These are phyloP conservation scores for Sarcophaga rosellei DNA, from an alignment of 2,888 invertebrate species.

Conservation along the genomic window DNA sequence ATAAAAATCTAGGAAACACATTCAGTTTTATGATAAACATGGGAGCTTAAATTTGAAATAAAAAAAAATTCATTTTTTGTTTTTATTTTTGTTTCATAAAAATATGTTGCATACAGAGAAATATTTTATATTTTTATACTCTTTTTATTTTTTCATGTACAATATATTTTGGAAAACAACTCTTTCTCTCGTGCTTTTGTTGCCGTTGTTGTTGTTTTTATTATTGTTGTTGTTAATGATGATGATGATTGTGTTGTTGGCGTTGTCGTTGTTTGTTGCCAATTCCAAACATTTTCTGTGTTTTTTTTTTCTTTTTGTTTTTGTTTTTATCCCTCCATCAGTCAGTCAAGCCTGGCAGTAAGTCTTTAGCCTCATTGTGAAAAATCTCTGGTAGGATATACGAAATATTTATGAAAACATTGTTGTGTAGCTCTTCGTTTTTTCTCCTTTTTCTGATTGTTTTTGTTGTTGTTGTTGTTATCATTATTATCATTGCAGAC, in stretches of 20 bases:
- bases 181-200: slow-evolving; percentile 39
- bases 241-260: neutral
- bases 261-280: slow-evolving; percentile 27
- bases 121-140: slow-evolving; percentile 21
- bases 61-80: slow-evolving; percentile 3
- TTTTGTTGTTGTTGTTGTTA: neutral
- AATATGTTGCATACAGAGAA: slow-evolving; percentile 63
- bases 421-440: slow-evolving; percentile 22
- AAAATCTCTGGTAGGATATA: slow-evolving; percentile 30
- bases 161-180: slow-evolving; percentile 52
- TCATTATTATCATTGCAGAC: slow-evolving; percentile 47
- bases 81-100: slow-evolving; percentile 48
- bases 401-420: slow-evolving; percentile 39
- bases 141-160: neutral
- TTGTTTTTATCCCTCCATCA: slow-evolving; percentile 44
- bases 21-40: slow-evolving; percentile 63
- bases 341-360: neutral
- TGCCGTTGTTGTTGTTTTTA: neutral
- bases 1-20: slow-evolving; percentile 52
- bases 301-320: slow-evolving; percentile 1
- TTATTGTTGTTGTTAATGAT: slow-evolving; percentile 29
- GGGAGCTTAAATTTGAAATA: slow-evolving; percentile 53
- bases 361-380: slow-evolving; percentile 15
- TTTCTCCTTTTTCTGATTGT: too few species aligned
- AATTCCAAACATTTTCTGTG: neutral